phyloP scores from a whole-genome alignment of 2,888 invertebrate species.

The Limenitis camilla region DNA sequence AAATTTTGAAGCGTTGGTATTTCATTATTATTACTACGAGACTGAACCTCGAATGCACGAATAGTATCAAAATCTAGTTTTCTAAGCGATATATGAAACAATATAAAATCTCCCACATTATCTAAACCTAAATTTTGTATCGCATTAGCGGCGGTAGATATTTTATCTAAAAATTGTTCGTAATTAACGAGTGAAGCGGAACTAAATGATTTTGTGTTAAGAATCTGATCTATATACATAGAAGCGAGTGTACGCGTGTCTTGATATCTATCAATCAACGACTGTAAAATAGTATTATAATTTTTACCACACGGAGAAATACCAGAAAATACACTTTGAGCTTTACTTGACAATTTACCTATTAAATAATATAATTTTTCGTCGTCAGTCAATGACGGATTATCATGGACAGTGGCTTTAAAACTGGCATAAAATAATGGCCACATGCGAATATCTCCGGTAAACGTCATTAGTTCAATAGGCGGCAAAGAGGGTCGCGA shows the following conservation, averaged over 20 bases:
- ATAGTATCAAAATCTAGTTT: constrained; percentile 17
- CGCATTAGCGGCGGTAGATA: constrained; percentile 5
- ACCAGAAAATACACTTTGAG: constrained; percentile 11
- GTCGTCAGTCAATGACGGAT: constrained; percentile 6
- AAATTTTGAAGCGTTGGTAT: no score
- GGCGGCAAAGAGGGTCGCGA: neutral
- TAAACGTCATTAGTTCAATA: constrained; percentile 4
- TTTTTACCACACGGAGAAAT: constrained; percentile 15
- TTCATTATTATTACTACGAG: no score
- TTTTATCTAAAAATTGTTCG: constrained; percentile 13
- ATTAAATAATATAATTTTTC: constrained; percentile 18
- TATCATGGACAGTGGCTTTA: constrained; percentile 11
- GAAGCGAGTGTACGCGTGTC: constrained; percentile 16
- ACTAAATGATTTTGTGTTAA: constrained; percentile 3
- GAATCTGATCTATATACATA: constrained; percentile 15
- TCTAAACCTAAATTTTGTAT: constrained; percentile 12
- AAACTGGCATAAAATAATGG: constrained; percentile 14
- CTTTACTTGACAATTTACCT: constrained; percentile 17
- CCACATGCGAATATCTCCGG: constrained; percentile 13
- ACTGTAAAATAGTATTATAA: constrained; percentile 12
- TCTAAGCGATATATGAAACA: constrained; percentile 14
- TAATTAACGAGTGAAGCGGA: neutral
- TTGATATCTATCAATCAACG: constrained; percentile 16
- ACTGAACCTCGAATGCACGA: constrained; percentile 8
- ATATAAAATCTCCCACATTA: constrained; percentile 15